Conservation (phyloP, 2,797 vertebrate species). For the Oreochromis mossambicus region DNA sequence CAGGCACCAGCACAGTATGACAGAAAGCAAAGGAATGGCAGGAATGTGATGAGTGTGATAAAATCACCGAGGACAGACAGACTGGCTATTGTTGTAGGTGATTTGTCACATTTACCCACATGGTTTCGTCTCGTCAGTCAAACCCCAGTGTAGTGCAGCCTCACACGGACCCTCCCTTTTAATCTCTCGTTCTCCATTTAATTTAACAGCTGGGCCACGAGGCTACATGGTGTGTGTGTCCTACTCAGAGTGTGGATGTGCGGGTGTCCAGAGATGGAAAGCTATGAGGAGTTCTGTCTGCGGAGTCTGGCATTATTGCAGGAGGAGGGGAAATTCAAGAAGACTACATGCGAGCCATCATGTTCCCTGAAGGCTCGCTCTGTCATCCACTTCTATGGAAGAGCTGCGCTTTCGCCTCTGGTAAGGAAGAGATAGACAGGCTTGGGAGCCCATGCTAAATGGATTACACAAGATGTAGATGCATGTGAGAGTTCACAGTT, state of each 20-base stretch:
- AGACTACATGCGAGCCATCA: constrained; percentile 33
- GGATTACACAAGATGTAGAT: background rate
- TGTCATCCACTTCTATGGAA: constrained; percentile 82
- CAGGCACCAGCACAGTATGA: constrained; percentile 15
- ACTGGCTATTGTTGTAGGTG: constrained; percentile 37
- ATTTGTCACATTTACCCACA: constrained; percentile 20
- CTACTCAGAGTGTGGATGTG: constrained; percentile 42
- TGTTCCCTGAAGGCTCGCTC: constrained; percentile 68
- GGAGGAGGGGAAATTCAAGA: constrained; percentile 50
- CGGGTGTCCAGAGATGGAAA: constrained; percentile 82
- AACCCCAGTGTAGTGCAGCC: background rate
- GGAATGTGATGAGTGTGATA: constrained; percentile 70
- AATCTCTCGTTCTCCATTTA: constrained; percentile 2
- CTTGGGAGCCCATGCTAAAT: background rate
- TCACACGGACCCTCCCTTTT: background rate
- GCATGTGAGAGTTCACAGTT: background rate
- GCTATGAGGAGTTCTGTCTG: constrained; percentile 86
- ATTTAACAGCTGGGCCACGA: constrained; percentile 27
- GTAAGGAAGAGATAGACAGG: constrained; percentile 70
- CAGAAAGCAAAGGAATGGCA: constrained; percentile 55
- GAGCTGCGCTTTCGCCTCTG: constrained; percentile 85
- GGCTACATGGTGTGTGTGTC: constrained; percentile 58
- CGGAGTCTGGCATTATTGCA: constrained; percentile 78
- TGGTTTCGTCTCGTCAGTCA: background rate
- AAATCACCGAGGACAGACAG: constrained; percentile 31